Base-by-base conservation (phyloP, 2,113 vertebrate species). In the Peromyscus californicus region DNA sequence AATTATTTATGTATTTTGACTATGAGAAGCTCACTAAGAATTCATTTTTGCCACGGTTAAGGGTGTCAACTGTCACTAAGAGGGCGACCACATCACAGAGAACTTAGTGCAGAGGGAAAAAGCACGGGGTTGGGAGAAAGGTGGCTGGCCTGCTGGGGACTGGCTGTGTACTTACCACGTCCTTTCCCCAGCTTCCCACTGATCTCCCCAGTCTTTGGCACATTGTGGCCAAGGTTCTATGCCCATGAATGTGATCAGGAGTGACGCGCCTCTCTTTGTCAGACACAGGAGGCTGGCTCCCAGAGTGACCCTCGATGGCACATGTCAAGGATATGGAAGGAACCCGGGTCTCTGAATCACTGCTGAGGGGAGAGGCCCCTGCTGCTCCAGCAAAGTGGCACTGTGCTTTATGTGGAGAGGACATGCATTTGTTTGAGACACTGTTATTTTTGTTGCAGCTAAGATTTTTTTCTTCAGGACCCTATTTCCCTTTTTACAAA, bases 401-500 rank as follows among this genome's bases (percentile, higher is more conserved):
- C 42, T 70, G 3, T 80, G 65, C 85, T 69, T 86, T 31, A 19
- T 7, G 1, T 45, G 61, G 51, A 63, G 8, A 26, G 12, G 59
- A 13, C 24, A 61, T 9, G 9, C 2, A 24, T 16, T 93, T 90
- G n/a, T 29, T 80, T 76, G 31, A 76, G 42, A 57, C 42, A 69
- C 59, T 84, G 45, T 78, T 91, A 15, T 86, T 95, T 89, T 89
- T 92, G 42, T 72, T 90, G 22, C 51, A 87, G 74, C 61, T 59
- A 72, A n/a, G 75, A 45, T 48, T 86, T 75, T 75, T 89, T 70
- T 92, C 33, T 93, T 67, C 19, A 70, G 61, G 36, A 19, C 36
- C 74, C 82, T 67, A 15, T 83, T 92, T 97, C 67, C 15, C n/a
- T 72, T 85, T 89, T 69, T 67, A n/a, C 48, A 82, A 96, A 96